Evolutionary conservation across 2,113 vertebrate species (phyloP).

Genomic region (Cervus canadensis): DNA sequence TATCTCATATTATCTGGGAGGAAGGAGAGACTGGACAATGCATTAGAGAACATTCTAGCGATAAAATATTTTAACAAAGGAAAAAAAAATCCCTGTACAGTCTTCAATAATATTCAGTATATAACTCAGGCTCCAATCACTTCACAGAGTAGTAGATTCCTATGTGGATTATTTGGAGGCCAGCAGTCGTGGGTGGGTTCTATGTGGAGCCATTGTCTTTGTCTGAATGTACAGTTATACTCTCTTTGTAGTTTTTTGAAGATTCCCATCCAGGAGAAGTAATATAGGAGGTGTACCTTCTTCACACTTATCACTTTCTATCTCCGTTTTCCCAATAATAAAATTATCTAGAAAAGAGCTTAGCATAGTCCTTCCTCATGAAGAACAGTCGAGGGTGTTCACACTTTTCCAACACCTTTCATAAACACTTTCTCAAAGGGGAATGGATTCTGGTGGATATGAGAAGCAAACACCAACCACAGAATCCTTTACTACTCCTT

Average conservation of each 20-base stretch:
- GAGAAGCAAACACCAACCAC: not conserved
- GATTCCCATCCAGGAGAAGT: not conserved
- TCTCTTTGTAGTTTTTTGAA: not conserved
- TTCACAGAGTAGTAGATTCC: not conserved
- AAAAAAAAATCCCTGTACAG: not conserved
- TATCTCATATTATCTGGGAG: not conserved
- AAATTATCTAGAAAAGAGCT: not conserved
- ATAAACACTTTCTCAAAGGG: not conserved
- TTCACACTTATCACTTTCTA: not conserved
- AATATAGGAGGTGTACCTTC: not conserved
- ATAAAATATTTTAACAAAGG: not conserved
- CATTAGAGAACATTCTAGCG: not conserved
- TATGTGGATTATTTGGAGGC: not conserved
- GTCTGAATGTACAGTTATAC: not conserved
- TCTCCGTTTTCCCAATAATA: not conserved
- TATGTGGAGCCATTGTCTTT: no score
- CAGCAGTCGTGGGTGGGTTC: no score
- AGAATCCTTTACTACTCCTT: not conserved
- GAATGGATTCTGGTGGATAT: not conserved
- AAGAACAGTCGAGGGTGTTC: accelerated
- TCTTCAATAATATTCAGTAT: not conserved
- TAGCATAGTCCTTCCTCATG: not conserved
- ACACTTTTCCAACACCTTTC: not conserved
- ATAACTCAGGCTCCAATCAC: not conserved
- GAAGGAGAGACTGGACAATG: not conserved